Conservation (phyloP, 2,113 vertebrate species). For the Pithys albifrons region DNA sequence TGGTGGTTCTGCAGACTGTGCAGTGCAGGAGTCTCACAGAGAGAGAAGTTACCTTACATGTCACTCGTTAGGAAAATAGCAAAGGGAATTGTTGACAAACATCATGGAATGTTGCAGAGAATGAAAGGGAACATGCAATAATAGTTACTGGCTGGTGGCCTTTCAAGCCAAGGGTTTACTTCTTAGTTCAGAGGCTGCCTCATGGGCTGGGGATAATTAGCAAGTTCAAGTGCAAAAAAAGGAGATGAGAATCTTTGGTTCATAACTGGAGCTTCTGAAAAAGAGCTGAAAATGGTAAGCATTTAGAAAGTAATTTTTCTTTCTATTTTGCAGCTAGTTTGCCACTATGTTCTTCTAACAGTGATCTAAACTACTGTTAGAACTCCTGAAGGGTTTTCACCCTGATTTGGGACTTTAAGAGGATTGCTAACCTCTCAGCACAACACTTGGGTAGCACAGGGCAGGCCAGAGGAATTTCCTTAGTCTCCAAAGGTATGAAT, state of each 20-base stretch:
- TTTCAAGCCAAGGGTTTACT: not conserved
- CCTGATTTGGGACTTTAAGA: not conserved
- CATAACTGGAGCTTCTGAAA: not conserved
- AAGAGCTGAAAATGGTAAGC: not conserved
- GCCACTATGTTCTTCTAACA: not conserved
- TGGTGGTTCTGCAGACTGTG: not conserved
- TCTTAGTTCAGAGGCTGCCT: not conserved
- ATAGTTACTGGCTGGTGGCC: not conserved
- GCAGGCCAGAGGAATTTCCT: not conserved
- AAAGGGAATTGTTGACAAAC: not conserved
- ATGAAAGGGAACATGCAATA: not conserved
- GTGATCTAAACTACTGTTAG: not conserved
- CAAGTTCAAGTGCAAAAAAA: not conserved
- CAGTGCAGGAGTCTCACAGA: not conserved
- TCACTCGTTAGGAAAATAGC: not conserved
- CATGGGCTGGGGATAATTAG: constrained; percentile 6
- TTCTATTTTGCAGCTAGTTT: not conserved
- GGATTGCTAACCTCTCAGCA: not conserved
- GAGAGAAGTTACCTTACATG: not conserved
- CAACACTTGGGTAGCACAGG: not conserved
- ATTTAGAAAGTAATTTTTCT: not conserved
- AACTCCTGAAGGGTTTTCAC: not conserved
- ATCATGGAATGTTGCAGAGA: not conserved
- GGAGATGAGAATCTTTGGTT: not conserved
- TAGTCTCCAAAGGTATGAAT: constrained; percentile 14